phyloP scores from a whole-genome alignment of 2,797 vertebrate species.

The Ispidina picta region DNA sequence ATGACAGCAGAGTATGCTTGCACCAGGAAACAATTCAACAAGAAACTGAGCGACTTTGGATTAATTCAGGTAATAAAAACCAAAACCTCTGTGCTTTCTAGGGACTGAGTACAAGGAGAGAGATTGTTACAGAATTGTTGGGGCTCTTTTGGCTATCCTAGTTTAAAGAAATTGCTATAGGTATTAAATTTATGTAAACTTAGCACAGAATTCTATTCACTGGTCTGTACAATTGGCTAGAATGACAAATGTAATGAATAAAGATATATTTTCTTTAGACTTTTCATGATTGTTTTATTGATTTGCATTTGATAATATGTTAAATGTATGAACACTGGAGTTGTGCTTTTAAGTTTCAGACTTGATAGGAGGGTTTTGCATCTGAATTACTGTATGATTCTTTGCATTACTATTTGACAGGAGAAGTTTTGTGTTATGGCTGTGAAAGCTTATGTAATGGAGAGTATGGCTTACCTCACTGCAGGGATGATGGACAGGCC shows the following conservation, averaged over 20 bases:
- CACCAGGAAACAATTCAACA: constrained; percentile 92
- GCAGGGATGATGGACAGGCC: constrained; percentile 95
- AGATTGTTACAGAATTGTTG: neutral
- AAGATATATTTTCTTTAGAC: neutral
- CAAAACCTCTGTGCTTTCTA: neutral
- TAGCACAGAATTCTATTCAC: neutral
- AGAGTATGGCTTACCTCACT: constrained; percentile 98
- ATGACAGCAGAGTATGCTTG: constrained; percentile 89
- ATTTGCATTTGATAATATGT: neutral
- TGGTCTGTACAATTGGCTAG: neutral
- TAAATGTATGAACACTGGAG: neutral
- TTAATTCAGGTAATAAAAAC: constrained; percentile 88
- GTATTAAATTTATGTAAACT: neutral
- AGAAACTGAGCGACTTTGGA: constrained; percentile 89
- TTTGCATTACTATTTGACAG: constrained; percentile 58
- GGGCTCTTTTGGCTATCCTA: neutral
- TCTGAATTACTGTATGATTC: neutral
- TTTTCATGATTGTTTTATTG: neutral
- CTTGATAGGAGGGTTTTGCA: neutral
- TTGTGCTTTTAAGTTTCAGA: neutral
- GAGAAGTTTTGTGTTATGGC: constrained; percentile 95
- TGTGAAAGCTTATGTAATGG: constrained; percentile 91
- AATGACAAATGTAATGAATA: neutral
- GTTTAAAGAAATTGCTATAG: neutral
- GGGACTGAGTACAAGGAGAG: neutral